Percentiles rank a stretch among this genome's conserved stretches.
Conservation (phyloP, 2,888 invertebrate genomes). For the Heteromurus nitidus region DNA sequence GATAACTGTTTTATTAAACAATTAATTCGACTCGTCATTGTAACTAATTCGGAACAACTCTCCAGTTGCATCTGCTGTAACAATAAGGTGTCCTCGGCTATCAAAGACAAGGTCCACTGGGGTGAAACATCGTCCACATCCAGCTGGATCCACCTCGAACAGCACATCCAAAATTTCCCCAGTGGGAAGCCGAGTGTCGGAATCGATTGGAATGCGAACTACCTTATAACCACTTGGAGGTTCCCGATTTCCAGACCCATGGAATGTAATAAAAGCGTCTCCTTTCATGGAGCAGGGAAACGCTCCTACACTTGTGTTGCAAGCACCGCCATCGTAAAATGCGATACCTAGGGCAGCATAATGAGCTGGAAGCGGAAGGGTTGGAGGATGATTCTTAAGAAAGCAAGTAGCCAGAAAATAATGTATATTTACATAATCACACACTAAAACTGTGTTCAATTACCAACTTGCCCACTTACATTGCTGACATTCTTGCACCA, state of each 20-base stretch:
- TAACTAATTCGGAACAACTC: conserved; percentile 30
- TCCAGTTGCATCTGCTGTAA: conserved; percentile 33
- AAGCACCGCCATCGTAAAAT: conserved; percentile 63
- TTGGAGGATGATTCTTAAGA: conserved; percentile 67
- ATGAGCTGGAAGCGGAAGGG: conserved; percentile 68
- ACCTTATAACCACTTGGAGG: conserved; percentile 66
- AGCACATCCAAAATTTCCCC: conserved; percentile 63
- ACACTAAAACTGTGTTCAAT: too few species aligned
- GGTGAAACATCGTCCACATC: conserved; percentile 61
- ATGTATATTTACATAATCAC: neutral
- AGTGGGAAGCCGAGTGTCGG: conserved; percentile 45
- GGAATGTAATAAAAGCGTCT: conserved; percentile 67
- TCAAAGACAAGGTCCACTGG: conserved; percentile 69
- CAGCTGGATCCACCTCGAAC: conserved; percentile 47
- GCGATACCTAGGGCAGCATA: conserved; percentile 67
- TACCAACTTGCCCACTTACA: conserved; percentile 39
- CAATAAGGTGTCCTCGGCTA: conserved; percentile 62
- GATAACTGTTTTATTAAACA: neutral
- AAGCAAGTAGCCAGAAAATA: neutral
- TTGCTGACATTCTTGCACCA: conserved; percentile 67
- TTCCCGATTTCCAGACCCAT: conserved; percentile 67
- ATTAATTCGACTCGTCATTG: neutral
- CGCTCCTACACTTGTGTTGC: conserved; percentile 53
- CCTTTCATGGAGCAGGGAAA: conserved; percentile 68
- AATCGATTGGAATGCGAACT: conserved; percentile 50